These are phyloP conservation scores for Chironex yamaguchii DNA, from an alignment of 30 jellyfish, hydroid and myxozoan species.

Conservation along the genomic window DNA sequence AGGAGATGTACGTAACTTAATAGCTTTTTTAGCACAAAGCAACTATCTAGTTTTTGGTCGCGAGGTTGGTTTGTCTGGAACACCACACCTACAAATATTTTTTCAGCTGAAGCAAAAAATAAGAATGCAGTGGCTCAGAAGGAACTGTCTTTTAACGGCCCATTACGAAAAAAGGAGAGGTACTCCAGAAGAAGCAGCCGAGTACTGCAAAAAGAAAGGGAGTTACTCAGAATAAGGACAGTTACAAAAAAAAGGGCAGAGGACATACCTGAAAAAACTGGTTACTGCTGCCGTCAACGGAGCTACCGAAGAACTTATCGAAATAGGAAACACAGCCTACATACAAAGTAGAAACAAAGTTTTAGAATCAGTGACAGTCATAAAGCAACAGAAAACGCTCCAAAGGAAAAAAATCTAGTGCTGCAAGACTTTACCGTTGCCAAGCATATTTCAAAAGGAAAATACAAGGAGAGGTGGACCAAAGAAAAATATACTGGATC, in stretches of 20 bases:
- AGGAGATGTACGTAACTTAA: not conserved
- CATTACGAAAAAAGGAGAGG: slow-evolving; percentile 38
- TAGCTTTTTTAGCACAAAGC: not conserved
- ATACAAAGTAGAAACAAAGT: no score
- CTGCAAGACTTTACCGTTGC: no score
- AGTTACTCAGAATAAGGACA: not conserved
- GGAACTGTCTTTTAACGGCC: not conserved
- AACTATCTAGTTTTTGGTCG: not conserved
- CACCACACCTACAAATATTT: slow-evolving; percentile 41
- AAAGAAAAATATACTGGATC: slow-evolving; percentile 15
- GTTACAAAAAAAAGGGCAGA: no score
- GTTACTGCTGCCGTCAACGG: no score
- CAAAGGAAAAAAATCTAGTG: no score
- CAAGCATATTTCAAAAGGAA: no score
- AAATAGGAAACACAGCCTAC: no score
- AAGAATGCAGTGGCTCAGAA: not conserved
- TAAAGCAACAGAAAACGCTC: no score
- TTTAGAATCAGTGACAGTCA: no score
- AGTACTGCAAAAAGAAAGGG: slow-evolving; percentile 31
- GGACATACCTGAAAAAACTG: no score
- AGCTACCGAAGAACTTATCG: no score
- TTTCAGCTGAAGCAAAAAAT: not conserved
- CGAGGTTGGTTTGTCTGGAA: slow-evolving; percentile 34
- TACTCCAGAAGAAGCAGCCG: slow-evolving; percentile 5
- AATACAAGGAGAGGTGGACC: not conserved